phyloP scores from a whole-genome alignment of 37 sponge, comb jelly and placozoan genomes.

The Aphrocallistes beatrix region DNA sequence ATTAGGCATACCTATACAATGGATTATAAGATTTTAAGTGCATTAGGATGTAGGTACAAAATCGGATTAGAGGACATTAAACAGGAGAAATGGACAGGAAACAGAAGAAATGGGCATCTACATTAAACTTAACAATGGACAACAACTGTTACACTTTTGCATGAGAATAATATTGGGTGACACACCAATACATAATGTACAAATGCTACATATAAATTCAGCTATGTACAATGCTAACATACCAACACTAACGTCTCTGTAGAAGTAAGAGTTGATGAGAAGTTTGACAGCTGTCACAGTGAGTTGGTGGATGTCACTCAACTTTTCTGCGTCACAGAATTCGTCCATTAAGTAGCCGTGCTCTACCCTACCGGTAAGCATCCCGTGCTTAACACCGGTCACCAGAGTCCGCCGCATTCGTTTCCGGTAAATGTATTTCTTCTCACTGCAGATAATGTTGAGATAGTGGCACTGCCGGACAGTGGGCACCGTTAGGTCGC shows the following conservation, averaged over 20 bases:
- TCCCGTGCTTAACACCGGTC: background rate
- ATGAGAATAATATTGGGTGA: too few species aligned
- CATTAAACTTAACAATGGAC: too few species aligned
- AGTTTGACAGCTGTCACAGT: background rate
- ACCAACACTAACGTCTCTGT: background rate
- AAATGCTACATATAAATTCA: too few species aligned
- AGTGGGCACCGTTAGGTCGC: background rate
- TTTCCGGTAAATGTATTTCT: background rate
- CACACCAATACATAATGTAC: too few species aligned
- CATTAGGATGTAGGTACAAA: too few species aligned
- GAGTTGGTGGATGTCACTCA: background rate
- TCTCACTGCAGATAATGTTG: background rate
- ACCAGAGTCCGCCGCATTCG: conserved; percentile 2
- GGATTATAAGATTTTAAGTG: too few species aligned
- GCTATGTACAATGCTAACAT: too few species aligned
- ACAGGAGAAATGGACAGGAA: too few species aligned
- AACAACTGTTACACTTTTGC: too few species aligned
- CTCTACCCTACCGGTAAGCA: background rate
- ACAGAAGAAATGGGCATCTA: too few species aligned
- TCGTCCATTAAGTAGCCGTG: background rate
- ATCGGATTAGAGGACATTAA: too few species aligned
- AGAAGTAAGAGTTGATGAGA: conserved; percentile 3
- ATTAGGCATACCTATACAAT: too few species aligned
- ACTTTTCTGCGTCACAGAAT: conserved; percentile 9
- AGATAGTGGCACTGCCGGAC: background rate